Conservation (phyloP, 2,797 vertebrate species). For the Sebastes flavidus region DNA sequence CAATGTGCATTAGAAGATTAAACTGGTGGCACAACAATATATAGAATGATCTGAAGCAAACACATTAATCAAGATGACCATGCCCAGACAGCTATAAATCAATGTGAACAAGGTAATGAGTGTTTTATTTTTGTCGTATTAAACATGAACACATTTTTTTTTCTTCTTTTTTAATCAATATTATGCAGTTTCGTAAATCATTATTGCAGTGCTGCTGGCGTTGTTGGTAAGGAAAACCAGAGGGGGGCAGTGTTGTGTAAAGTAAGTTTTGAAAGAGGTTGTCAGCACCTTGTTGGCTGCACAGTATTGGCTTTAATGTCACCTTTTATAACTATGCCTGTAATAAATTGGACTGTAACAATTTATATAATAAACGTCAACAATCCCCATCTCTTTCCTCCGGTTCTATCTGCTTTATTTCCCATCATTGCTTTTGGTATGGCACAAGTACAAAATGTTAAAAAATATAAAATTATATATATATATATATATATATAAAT, state of each 20-base stretch:
- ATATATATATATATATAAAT: not conserved
- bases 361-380: constrained; percentile 39
- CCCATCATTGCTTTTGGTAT: not conserved
- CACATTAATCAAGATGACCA: constrained; percentile 7
- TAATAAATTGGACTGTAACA: not conserved
- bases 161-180: constrained; percentile 16
- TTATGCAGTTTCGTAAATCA: constrained; percentile 4
- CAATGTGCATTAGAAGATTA: constrained; percentile 28
- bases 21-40: not conserved
- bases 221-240: constrained; percentile 7
- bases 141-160: not conserved
- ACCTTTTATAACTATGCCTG: not conserved
- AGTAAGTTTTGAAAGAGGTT: not conserved
- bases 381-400: not conserved
- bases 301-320: not conserved
- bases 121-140: constrained; percentile 2
- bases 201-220: not conserved
- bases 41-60: not conserved
- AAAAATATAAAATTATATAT: not conserved
- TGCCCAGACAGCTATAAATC: constrained; percentile 15
- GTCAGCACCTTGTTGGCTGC: not conserved
- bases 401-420: not conserved
- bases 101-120: not conserved
- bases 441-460: not conserved
- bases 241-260: constrained; percentile 62